phyloP scores from a whole-genome alignment of 2,797 vertebrate species.

The Scyliorhinus canicula region DNA sequence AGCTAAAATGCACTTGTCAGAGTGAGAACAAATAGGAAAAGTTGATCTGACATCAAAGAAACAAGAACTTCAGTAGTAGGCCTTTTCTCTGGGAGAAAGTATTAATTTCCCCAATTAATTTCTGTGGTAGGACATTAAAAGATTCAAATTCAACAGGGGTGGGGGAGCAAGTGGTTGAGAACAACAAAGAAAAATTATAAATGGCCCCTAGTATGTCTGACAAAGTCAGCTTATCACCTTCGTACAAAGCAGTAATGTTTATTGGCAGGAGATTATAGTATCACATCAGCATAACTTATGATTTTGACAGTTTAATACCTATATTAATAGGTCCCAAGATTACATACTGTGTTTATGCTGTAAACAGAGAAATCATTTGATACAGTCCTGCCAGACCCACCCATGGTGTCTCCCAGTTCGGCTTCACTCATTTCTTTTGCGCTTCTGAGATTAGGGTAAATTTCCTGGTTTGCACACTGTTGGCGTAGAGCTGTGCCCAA shows the following conservation, averaged over 20 bases:
- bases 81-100: background rate
- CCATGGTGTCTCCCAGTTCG: background rate
- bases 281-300: slow-evolving; percentile 17
- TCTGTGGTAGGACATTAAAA: background rate
- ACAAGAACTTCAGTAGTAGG: background rate
- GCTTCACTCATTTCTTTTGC: background rate
- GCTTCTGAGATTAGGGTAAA: background rate
- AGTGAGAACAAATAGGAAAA: background rate
- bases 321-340: background rate
- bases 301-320: slow-evolving; percentile 1
- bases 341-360: background rate
- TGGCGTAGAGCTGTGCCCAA: background rate
- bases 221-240: background rate
- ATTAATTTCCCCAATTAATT: slow-evolving; percentile 21
- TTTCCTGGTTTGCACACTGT: background rate
- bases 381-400: background rate
- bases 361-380: slow-evolving; percentile 14
- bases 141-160: background rate
- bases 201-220: background rate
- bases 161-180: background rate
- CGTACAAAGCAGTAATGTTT: background rate
- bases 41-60: background rate
- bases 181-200: background rate
- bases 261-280: background rate
- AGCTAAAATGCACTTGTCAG: background rate